Evolutionary conservation across 2,113 vertebrate species (phyloP), one percentile per base, ranked within the genome.

Genomic region (Hylia prasina): DNA sequence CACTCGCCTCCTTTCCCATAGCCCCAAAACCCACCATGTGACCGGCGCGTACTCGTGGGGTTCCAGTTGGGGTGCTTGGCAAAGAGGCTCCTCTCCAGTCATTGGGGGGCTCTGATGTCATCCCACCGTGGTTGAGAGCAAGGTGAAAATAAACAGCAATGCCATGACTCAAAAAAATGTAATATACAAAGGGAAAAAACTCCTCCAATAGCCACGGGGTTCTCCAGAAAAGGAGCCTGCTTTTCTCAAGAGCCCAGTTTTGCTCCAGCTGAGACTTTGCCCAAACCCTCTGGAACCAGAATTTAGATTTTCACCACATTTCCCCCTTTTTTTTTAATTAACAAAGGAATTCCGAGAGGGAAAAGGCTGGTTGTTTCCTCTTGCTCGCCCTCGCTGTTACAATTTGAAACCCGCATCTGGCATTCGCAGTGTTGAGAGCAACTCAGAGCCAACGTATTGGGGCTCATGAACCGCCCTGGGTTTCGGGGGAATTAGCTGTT

Each of bases 361-460:
- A 73, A 92, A 88, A 70, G 5, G 6, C 24, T 56, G 68, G 20
- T 28, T 86, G 72, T 51, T 94, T 95, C 88, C 92, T 94, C 45
- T 78, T 3, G 0, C 57, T 83, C 0, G 0, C 35, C 72, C 24
- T 87, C 0, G 0, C 42, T 73, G 20, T 77, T 88, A 73, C 22
- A 42, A 7, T 83, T 92, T 77, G 71, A 93, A 97, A 92, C 54
- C 82, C 0, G 0, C 56, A 42, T 40, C 65, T 88, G 93, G 82
- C 89, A 64, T 75, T 61, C 2, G 5, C 57, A 82, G 6, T 2
- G 12, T 72, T 72, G 94, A 72, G 82, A 91, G 15, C 18, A 65
- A 18, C 70, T 80, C 42, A 31, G 73, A 72, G 57, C 16, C 10
- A 89, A 89, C 5, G 40, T 71, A 88, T 80, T 33, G 85, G 64